Evolutionary conservation across 2,113 vertebrate genomes (phyloP), one percentile per base, ranked within the genome.

Genomic region (Eurypyga helias): DNA sequence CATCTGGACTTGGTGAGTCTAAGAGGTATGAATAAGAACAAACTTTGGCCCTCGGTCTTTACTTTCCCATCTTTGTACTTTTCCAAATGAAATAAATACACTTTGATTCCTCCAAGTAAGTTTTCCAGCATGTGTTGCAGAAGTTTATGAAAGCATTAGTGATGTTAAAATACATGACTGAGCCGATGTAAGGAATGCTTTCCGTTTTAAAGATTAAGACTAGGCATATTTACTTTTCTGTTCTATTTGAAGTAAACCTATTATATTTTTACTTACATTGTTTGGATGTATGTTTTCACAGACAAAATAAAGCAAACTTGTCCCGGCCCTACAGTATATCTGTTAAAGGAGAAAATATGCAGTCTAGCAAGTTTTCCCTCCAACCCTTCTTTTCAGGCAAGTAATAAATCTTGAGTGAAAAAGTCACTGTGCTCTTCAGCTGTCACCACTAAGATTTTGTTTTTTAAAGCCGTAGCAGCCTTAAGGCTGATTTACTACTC

Each of bases 401-500:
- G 91, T 88, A 98, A 98, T 97, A 98, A 97, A 98, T 97, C 97
- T 96, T 95, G 85, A 96, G 88, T 71, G 79, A 97, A 98, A 98
- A 97, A 98, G 92, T 97, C 92, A 96, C 95, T 83, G 83, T 96
- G 96, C 96, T 98, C 98, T 98, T 98, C 91, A 97, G 89, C 96
- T 98, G 97, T 98, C 98, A 98, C 92, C 93, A 96, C 87, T 78
- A 67, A 87, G 93, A 90, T 94, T 94, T 93, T 89, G 69, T 43
- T 81, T 93, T 97, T 90, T 93, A 96, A 93, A 78, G 97, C 72
- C 92, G 15, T 24, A 96, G 90, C 73, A 97, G 97, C 92, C 97
- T 97, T 95, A 92, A 98, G 97, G 97, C 87, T 98, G 97, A 98
- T 98, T 98, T 98, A 98, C 94, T 94, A 29, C 96, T 83, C 85